These are phyloP conservation scores for Sigmodon hispidus DNA, from an alignment of 2,113 vertebrate species.

Conservation along the genomic window DNA sequence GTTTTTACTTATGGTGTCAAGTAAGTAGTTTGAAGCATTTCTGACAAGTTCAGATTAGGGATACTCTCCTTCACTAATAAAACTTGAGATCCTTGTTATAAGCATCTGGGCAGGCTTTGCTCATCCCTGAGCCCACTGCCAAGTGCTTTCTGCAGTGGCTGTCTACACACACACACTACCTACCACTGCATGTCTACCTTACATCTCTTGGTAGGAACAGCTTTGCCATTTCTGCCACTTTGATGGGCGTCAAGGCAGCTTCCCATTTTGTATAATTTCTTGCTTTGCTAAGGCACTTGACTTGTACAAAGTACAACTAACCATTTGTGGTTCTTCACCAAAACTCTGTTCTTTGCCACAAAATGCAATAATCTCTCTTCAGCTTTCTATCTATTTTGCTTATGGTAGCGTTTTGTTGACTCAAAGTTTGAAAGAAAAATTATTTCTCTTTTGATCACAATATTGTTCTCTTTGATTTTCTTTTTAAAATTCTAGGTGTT, in stretches of 20 bases:
- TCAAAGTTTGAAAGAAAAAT: conserved; percentile 17
- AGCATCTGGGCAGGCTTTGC: neutral
- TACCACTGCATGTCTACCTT: too few species aligned
- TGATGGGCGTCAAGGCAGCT: neutral
- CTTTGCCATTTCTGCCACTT: neutral
- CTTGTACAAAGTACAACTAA: neutral
- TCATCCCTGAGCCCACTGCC: neutral
- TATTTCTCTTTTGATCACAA: neutral
- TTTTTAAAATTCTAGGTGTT: neutral
- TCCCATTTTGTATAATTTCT: neutral
- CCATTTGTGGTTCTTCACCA: neutral
- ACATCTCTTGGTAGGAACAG: neutral
- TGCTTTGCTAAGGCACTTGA: neutral
- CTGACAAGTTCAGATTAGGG: neutral
- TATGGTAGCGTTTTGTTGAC: neutral
- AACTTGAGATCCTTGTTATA: neutral
- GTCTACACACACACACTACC: neutral
- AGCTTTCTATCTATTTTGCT: conserved; percentile 2
- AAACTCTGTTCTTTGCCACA: neutral
- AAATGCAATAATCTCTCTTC: neutral
- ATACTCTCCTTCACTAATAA: neutral
- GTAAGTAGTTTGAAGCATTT: neutral
- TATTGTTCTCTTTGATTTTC: neutral
- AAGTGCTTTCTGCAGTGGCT: neutral
- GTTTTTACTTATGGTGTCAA: neutral